A percentile compares a stretch with the other conserved stretches of the same genome.
phyloP scores from a whole-genome alignment of 2,113 vertebrate species.

The Lophochroa leadbeateri region DNA sequence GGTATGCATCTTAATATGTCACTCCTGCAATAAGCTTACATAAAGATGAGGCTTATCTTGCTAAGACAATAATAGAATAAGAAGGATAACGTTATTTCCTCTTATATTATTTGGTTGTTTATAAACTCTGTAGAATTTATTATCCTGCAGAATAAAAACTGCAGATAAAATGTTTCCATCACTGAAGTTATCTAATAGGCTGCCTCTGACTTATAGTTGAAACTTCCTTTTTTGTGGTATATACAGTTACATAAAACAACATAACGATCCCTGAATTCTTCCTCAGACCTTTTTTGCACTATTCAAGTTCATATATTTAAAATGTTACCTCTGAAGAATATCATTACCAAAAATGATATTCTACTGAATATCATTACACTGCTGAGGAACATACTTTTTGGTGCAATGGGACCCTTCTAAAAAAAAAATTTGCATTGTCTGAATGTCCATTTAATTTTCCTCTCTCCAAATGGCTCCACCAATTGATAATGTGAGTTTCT shows the following conservation, averaged over 20 bases:
- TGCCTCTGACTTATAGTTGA: not conserved
- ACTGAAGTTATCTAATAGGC: not conserved
- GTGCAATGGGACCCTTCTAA: not conserved
- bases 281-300: not conserved
- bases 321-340: not conserved
- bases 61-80: not conserved
- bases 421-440: rapidly evolving
- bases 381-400: not conserved
- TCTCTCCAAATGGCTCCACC: not conserved
- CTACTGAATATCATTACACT: not conserved
- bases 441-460: not conserved
- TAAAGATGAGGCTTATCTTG: not conserved
- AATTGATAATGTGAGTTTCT: not conserved
- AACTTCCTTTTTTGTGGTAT: not conserved
- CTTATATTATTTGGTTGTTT: not conserved
- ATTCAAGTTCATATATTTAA: not conserved
- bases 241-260: not conserved
- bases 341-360: not conserved
- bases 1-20: not conserved
- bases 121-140: not conserved
- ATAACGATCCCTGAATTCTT: not conserved
- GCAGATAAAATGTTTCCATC: not conserved
- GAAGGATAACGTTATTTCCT: not conserved
- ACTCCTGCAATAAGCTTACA: not conserved
- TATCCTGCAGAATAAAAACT: not conserved